Base-by-base conservation (phyloP, 2,113 vertebrate genomes). In the Malaclemys terrapin region DNA sequence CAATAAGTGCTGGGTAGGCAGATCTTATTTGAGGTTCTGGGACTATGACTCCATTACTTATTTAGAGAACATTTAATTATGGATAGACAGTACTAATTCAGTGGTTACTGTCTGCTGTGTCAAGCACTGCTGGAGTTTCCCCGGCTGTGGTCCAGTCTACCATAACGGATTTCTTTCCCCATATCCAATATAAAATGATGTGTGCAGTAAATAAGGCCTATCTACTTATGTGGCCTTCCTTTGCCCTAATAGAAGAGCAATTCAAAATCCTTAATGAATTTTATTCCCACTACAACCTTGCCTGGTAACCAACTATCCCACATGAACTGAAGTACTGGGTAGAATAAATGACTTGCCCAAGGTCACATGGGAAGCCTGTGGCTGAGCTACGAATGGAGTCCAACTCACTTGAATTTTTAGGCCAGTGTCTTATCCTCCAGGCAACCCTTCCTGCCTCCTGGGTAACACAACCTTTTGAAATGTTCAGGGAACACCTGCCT, bases 401-500 rank as follows among this genome's bases (percentile, higher is more conserved):
- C 69, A 29, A 16, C 17, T 31, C 57, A 80, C 80, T 85, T 83
- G 59, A 5, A 82, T 49, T 89, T 94, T 87, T 54, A 84, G 62
- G 35, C 79, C 49, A 38, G 80, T 86, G 62, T 80, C 16, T 49
- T 69, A 45, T 45, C 42, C 38, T 25, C 24, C 24, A 45, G 42
- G 14, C 31, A 80, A 22, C 25, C 89, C 27, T 80, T 49, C n/a
- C 24, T 45, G 10, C 72, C 42, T 45, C 27, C 19, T 38, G 57
- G 65, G 9, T 72, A 72, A 22, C 65, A 17, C 72, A 42, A 6
- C 20, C 2, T 24, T 56, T 85, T 35, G 17, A 87, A 89, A 83
- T 69, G 79, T 72, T 31, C n/a, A 8, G 47, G 49, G 47, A 2
- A 42, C 0, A 0, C 38, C 19, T 9, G 38, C 72, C 38, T 22